These are phyloP conservation scores for Crossoptilon crossoptilon DNA, from an alignment of 2,797 vertebrate species.

Conservation along the genomic window DNA sequence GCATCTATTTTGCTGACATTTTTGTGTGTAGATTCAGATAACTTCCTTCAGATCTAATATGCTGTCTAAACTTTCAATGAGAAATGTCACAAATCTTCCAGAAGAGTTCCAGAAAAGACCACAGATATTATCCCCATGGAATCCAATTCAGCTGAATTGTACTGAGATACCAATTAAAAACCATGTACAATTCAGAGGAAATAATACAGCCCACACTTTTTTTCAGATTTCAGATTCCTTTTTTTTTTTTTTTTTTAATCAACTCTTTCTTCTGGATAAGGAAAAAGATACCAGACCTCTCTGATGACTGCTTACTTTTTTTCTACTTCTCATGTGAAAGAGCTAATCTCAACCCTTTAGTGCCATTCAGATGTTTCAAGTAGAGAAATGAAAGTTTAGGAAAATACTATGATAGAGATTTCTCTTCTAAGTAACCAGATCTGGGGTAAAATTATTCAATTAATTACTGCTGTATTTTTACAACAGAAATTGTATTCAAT, in stretches of 20 bases:
- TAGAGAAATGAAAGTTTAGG: background rate
- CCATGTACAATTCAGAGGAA: background rate
- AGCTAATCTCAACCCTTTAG: background rate
- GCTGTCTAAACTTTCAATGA: background rate
- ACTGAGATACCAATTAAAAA: background rate
- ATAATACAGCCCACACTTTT: fast-evolving
- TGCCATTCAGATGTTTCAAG: background rate
- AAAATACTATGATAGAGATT: background rate
- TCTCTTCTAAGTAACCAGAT: background rate
- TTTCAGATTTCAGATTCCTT: background rate
- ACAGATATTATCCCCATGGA: background rate
- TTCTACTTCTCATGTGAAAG: background rate
- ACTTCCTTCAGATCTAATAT: background rate
- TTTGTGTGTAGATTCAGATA: background rate
- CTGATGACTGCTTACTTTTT: background rate
- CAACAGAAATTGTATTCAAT: background rate
- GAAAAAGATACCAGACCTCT: background rate
- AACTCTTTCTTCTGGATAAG: background rate
- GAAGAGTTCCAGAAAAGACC: background rate
- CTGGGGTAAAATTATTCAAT: background rate
- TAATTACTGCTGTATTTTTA: background rate
- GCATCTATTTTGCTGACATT: conserved; percentile 27
- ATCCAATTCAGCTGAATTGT: background rate
- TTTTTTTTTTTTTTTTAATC: background rate
- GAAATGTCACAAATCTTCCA: background rate